Percentiles rank a stretch among this genome's conserved stretches.
Evolutionary conservation across 35 echinoderm and acorn worm genomes (phyloP).

Genomic region (Lytechinus pictus): DNA sequence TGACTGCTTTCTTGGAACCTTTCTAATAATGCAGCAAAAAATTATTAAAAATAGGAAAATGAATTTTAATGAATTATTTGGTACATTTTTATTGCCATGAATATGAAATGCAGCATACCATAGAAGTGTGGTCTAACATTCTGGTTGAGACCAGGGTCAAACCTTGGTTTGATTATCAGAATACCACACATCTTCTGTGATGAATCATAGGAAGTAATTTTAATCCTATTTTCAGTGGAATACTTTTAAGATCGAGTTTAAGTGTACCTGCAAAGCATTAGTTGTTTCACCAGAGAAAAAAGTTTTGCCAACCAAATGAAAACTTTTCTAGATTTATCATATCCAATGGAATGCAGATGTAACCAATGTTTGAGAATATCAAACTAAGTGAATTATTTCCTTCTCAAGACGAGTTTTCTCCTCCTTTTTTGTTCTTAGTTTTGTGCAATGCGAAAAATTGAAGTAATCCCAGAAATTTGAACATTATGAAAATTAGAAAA

Average conservation of each 20-base stretch:
- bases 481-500: not conserved
- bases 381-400: not conserved
- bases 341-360: not conserved
- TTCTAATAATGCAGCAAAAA: no score
- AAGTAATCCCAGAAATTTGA: no score
- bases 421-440: not conserved
- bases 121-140: no score
- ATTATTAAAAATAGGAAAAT: not conserved
- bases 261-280: not conserved
- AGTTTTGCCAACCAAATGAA: not conserved
- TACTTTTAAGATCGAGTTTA: not conserved
- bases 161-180: no score
- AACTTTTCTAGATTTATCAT: not conserved
- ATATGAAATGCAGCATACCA: no score
- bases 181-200: not conserved
- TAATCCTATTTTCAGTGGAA: not conserved
- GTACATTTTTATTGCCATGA: not conserved
- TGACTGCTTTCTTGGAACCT: no score
- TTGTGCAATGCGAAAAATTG: not conserved
- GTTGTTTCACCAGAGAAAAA: not conserved
- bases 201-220: not conserved
- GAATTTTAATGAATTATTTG: not conserved
- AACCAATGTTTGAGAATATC: not conserved
- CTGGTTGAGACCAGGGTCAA: no score
- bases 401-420: not conserved